Conservation (phyloP, 2,888 invertebrate genomes). For the Dendrolimus houi region DNA sequence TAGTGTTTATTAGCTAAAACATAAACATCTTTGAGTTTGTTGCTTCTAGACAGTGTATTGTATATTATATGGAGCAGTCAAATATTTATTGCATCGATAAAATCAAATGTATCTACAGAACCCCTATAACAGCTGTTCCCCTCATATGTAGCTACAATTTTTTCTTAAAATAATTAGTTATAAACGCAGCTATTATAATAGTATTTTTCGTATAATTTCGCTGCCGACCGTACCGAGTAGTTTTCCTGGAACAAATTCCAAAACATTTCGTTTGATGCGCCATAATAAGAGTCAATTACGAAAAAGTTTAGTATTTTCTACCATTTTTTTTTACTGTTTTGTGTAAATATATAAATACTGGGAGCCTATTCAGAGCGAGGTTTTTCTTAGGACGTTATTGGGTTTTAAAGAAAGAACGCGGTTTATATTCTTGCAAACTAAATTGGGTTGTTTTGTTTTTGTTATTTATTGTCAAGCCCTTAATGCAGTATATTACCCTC, state of each 20-base stretch:
- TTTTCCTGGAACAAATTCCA: constrained; percentile 71
- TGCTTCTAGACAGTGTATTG: no score
- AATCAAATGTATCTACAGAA: background rate
- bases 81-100: background rate
- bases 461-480: no score
- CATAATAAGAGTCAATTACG: constrained; percentile 72
- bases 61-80: no score
- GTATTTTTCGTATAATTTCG: constrained; percentile 39
- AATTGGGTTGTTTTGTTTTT: no score
- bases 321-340: constrained; percentile 21
- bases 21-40: no score
- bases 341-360: constrained; percentile 17
- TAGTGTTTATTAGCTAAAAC: no score
- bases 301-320: constrained; percentile 40
- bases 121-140: background rate
- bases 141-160: background rate
- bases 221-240: constrained; percentile 56
- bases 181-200: constrained; percentile 37
- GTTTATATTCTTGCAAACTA: no score
- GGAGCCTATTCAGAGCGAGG: constrained; percentile 6
- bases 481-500: no score
- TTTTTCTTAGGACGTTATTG: no score
- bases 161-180: background rate
- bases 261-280: constrained; percentile 71
- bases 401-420: no score